phyloP scores from a whole-genome alignment of 1,140 invertebrate species.

The Hypsibius dujardini region DNA sequence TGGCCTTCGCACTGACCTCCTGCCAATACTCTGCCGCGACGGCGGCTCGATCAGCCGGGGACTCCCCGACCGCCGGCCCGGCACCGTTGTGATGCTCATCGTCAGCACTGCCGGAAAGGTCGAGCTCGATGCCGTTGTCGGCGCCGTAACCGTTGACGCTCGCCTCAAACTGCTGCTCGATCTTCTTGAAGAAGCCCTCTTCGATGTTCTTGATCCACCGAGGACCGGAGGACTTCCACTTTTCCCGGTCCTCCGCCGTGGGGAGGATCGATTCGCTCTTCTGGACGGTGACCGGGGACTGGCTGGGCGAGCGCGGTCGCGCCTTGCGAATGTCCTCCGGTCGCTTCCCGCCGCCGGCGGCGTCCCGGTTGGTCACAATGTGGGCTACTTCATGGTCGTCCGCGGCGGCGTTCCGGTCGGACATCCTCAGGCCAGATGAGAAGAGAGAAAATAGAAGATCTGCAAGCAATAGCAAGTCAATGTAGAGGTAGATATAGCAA shows the following conservation, averaged over 20 bases:
- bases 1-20: conserved; percentile 10
- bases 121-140: conserved; percentile 10
- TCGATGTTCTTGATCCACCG: background rate
- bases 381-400: background rate
- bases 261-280: background rate
- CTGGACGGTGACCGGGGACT: conserved; percentile 1
- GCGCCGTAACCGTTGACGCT: conserved; percentile 9
- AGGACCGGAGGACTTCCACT: background rate
- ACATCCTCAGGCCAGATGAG: background rate
- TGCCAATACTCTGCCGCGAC: conserved; percentile 12
- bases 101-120: background rate
- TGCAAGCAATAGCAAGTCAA: no score
- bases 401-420: background rate
- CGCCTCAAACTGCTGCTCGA: background rate
- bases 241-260: background rate
- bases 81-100: background rate
- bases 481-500: no score
- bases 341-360: background rate
- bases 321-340: background rate
- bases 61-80: no score
- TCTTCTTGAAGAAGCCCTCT: conserved; percentile 9
- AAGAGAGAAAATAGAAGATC: no score
- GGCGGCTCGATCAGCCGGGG: background rate
- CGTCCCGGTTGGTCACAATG: background rate
- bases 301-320: background rate